A percentile compares a stretch with the other conserved stretches of the same genome.
Evolutionary conservation across 2,797 vertebrate species (phyloP).

Genomic region (Rhodeus uyekii): DNA sequence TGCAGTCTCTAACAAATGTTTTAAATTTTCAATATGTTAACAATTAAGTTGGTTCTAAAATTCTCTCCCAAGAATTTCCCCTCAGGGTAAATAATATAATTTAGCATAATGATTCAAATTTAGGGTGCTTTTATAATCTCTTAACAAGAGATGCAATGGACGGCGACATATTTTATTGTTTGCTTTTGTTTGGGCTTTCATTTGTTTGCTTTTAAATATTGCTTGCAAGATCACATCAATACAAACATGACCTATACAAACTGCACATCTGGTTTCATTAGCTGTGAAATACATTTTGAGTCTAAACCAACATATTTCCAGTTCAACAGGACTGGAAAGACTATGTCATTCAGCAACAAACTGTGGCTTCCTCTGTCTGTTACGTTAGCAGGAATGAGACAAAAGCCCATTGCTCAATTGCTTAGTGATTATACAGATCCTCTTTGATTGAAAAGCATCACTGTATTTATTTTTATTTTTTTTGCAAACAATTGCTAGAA

Average conservation of each 20-base stretch:
- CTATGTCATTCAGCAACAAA: background rate
- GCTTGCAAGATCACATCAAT: background rate
- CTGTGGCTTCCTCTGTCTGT: slow-evolving; percentile 30
- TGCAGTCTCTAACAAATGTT: background rate
- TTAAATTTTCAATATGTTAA: slow-evolving; percentile 13
- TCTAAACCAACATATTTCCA: slow-evolving; percentile 7
- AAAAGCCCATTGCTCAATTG: background rate
- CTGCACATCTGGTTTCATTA: slow-evolving; percentile 8
- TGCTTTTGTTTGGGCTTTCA: background rate
- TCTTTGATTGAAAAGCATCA: background rate
- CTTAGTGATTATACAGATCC: background rate
- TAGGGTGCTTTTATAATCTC: background rate
- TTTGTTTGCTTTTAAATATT: background rate
- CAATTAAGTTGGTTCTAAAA: slow-evolving; percentile 3
- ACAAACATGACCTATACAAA: background rate
- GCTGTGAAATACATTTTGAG: slow-evolving; percentile 22
- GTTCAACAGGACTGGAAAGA: slow-evolving; percentile 19
- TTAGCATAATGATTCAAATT: background rate
- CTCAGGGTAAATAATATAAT: background rate
- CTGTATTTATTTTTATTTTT: background rate
- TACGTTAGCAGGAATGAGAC: background rate
- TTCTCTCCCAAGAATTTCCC: background rate
- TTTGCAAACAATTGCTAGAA: background rate
- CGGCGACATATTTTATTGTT: background rate
- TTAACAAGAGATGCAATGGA: background rate